Base-by-base conservation (phyloP, 2,888 invertebrate genomes). In the Dryobota labecula region DNA sequence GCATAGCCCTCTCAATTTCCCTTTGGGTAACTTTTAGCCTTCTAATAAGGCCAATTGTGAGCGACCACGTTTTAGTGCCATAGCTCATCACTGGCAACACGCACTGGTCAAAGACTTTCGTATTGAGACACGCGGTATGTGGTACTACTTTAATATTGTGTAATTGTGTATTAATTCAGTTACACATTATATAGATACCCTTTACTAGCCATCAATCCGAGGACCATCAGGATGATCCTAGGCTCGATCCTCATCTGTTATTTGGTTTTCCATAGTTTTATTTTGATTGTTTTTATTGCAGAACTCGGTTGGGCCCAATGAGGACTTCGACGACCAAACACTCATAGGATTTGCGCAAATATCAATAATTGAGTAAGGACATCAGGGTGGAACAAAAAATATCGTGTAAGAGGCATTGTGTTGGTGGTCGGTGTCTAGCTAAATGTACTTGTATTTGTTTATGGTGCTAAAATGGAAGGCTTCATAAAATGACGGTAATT, bases 321-420 rank as follows among this genome's bases (percentile, higher is more conserved):
- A 99, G 95, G 96, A 98, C 76, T 98, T 98, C 62, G 99, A 99
- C 91, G 99, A 99, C 92, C 99, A 99, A 92, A 97, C 99, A 53
- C 96, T 99, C 82, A 97, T 99, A 92, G 99, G 99, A 84, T 99
- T 98, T 95, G 99, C 99, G 90, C 99, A 99, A 96, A 98, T 99
- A 92, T 98, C 99, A 80, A 98, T 99, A 90, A 97, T 98, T 78
- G 98, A 98, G 94, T 98, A 97, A 87, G 63, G 62, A 67, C n/a
- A 60, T 51, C 69, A 76, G 53, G 54, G 61, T 71, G 57, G 60
- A 70, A 64, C 36, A 70, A 62, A 63, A 69, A 66, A 60, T 60
- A 69, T 74, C 41, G 56, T 66, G 75, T 70, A 53, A 58, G 65
- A 60, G 72, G 73, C 65, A 49, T 51, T 69, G 67, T 72, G 72